Percentiles rank a stretch among this genome's conserved stretches.
Evolutionary conservation across 1,140 invertebrate species (phyloP).

Genomic region (Cardiocondyla obscurior): DNA sequence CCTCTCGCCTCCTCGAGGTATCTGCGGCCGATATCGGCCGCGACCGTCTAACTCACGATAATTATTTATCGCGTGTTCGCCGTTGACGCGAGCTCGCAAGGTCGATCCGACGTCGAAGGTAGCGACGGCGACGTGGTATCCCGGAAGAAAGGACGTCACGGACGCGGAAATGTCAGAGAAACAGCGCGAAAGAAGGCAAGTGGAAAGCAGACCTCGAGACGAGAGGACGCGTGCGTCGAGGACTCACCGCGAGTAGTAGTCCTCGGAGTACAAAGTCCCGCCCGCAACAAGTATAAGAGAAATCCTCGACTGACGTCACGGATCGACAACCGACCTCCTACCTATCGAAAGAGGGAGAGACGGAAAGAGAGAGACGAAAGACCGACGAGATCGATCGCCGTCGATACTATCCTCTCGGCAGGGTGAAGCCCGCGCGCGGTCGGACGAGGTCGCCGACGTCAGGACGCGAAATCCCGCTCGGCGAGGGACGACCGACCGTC

Average conservation of each 20-base stretch:
- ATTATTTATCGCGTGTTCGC: conserved; percentile 33
- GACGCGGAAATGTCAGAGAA: background rate
- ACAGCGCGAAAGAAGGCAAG: background rate
- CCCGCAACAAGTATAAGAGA: conserved; percentile 72
- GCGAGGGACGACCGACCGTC: too few species aligned
- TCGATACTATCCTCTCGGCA: conserved; percentile 66
- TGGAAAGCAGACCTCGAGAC: background rate
- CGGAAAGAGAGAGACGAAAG: too few species aligned
- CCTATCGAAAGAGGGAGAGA: conserved; percentile 53
- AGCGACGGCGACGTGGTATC: background rate
- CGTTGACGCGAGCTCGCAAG: conserved; percentile 9
- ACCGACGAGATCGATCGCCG: conserved; percentile 60
- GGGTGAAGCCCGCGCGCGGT: background rate
- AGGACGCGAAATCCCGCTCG: background rate
- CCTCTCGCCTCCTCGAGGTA: background rate
- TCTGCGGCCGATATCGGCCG: conserved; percentile 15
- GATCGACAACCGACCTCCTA: conserved; percentile 70
- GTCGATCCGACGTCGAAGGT: background rate
- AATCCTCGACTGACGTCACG: conserved; percentile 70
- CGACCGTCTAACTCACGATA: conserved; percentile 32
- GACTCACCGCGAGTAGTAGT: background rate
- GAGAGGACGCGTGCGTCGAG: conserved; percentile 16
- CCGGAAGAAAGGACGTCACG: conserved; percentile 13
- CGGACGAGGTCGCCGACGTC: conserved; percentile 10
- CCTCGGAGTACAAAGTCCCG: conserved; percentile 45